Conservation (phyloP, 2,113 vertebrate species). For the Daphoenositta chrysoptera region DNA sequence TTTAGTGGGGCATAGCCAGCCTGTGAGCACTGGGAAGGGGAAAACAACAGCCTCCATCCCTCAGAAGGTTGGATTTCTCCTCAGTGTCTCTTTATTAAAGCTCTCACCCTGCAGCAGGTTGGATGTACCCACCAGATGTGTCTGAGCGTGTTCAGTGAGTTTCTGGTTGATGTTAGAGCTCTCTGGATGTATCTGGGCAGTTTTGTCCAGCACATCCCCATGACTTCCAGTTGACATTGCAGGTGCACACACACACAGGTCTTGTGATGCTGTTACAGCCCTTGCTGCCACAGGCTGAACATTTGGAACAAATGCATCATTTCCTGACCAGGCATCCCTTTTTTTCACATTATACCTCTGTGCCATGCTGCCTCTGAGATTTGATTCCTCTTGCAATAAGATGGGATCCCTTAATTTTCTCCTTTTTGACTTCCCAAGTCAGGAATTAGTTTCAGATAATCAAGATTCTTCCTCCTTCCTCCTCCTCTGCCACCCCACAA, state of each 20-base stretch:
- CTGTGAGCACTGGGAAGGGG: not conserved
- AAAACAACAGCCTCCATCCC: not conserved
- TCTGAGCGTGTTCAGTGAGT: not conserved
- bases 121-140: not conserved
- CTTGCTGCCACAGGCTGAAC: not conserved
- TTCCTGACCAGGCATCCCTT: not conserved
- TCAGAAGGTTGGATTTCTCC: not conserved
- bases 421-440: not conserved
- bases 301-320: not conserved
- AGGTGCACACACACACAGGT: not conserved
- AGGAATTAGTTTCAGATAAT: not conserved
- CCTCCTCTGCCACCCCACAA: not conserved
- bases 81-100: fast-evolving
- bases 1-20: not conserved
- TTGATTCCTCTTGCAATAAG: not conserved
- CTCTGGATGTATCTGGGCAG: too few relatives aligned
- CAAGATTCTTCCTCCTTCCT: not conserved
- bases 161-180: not conserved
- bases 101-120: not conserved
- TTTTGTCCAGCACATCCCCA: not conserved
- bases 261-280: not conserved
- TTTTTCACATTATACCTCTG: not conserved
- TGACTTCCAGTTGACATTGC: not conserved
- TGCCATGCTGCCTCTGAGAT: not conserved
- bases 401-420: not conserved